Evolutionary conservation across 2,797 vertebrate species (phyloP).

Genomic region (Lagocephalus sceleratus): DNA sequence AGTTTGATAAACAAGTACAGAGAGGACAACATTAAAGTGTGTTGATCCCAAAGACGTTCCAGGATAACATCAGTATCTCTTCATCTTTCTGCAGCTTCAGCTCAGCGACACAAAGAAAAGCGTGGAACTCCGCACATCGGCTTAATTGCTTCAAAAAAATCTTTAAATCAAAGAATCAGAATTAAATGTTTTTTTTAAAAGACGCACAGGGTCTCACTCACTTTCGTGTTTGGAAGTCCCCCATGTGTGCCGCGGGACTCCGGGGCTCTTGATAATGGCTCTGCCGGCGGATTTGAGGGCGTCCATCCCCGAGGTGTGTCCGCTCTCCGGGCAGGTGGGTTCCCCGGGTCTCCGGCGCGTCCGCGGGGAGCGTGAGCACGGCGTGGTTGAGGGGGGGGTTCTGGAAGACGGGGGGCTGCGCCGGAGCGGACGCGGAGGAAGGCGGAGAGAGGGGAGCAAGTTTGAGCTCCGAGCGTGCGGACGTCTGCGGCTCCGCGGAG

Average conservation of each 20-base stretch:
- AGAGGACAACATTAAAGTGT: too few relatives aligned
- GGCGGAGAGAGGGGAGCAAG: background rate
- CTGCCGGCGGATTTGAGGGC: constrained; percentile 87
- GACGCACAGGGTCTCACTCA: constrained; percentile 64
- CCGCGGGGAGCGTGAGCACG: too few relatives aligned
- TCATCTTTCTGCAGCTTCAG: too few relatives aligned
- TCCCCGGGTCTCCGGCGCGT: constrained; percentile 6
- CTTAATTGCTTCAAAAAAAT: background rate
- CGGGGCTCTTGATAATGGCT: constrained; percentile 87
- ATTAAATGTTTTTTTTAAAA: constrained; percentile 7
- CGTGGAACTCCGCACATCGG: too few relatives aligned
- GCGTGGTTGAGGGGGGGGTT: too few relatives aligned
- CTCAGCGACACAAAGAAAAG: too few relatives aligned
- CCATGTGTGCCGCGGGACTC: constrained; percentile 84
- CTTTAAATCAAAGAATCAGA: constrained; percentile 1
- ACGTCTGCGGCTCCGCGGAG: too few relatives aligned
- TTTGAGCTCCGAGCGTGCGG: background rate
- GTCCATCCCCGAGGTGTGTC: constrained; percentile 78
- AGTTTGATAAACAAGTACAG: too few relatives aligned
- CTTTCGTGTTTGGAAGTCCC: constrained; percentile 86
- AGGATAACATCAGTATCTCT: too few relatives aligned
- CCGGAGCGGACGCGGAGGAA: too few relatives aligned
- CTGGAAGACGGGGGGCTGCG: too few relatives aligned
- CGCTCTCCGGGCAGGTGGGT: constrained; percentile 59
- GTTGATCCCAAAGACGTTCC: too few relatives aligned